Conservation (phyloP, 2,888 invertebrate species). For the Smittia aterrima region DNA sequence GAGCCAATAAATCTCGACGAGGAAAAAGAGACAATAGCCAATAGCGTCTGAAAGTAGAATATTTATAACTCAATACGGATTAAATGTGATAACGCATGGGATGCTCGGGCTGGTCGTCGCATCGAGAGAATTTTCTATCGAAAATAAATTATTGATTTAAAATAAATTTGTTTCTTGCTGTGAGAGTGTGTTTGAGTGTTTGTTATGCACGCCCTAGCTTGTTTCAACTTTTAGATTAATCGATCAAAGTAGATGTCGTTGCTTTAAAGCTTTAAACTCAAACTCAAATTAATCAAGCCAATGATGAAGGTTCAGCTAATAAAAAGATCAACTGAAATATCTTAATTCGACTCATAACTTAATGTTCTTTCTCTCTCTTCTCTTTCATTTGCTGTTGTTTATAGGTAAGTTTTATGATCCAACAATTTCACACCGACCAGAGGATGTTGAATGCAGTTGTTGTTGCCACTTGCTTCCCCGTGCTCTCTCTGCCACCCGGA, state of each 20-base stretch:
- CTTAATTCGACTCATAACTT: neutral
- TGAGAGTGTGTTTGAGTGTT: neutral
- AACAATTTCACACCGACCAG: slow-evolving; percentile 1
- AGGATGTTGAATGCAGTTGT: neutral
- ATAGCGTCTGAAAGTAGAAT: slow-evolving; percentile 35
- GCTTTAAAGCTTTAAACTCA: neutral
- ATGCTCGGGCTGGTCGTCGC: slow-evolving; percentile 3
- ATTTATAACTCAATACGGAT: slow-evolving; percentile 41
- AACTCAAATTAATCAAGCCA: neutral
- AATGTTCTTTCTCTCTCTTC: neutral
- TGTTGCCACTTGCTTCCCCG: neutral
- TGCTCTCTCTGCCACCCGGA: neutral
- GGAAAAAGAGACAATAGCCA: slow-evolving; percentile 33
- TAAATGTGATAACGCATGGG: slow-evolving; percentile 41
- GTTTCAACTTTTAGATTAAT: neutral
- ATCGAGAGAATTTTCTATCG: slow-evolving; percentile 15
- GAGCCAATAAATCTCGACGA: slow-evolving; percentile 34
- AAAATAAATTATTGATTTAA: slow-evolving; percentile 40
- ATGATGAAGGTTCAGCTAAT: neutral
- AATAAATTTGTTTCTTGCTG: slow-evolving; percentile 17
- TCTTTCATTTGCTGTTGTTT: slow-evolving; percentile 6
- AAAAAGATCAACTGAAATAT: neutral
- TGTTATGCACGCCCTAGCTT: neutral
- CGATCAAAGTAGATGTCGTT: neutral
- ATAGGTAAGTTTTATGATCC: slow-evolving; percentile 20